phyloP scores from a whole-genome alignment of 2,888 invertebrate species.

The Coremacera marginata region DNA sequence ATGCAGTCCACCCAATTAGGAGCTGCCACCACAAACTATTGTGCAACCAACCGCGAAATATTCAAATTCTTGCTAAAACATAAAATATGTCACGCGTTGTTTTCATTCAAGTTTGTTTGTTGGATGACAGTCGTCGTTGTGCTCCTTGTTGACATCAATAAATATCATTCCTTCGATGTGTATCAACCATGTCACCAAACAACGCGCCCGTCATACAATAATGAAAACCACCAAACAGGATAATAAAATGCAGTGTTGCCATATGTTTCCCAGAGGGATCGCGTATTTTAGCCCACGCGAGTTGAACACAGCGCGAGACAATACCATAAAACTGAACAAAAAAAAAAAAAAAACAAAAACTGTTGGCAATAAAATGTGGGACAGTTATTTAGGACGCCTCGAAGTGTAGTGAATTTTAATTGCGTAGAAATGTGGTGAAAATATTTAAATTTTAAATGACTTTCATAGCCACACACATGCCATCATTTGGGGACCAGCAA shows the following conservation, averaged over 20 bases:
- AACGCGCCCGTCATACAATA: constrained; percentile 5
- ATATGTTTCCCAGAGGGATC: constrained; percentile 36
- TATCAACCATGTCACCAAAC: constrained; percentile 6
- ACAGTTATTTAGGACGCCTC: constrained; percentile 1
- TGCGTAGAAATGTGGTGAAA: neutral
- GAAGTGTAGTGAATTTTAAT: constrained; percentile 5
- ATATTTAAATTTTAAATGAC: neutral
- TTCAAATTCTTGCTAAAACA: constrained; percentile 19
- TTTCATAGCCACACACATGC: neutral
- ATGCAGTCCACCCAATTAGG: constrained; percentile 6
- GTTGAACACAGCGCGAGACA: neutral
- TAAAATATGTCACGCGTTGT: neutral
- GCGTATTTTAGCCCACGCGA: neutral
- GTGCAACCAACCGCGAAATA: constrained; percentile 25
- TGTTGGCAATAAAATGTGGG: constrained; percentile 18
- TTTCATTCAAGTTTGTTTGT: neutral
- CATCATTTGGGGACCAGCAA: too few relatives aligned
- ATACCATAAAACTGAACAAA: neutral
- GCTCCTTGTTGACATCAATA: constrained; percentile 23
- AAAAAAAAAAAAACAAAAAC: neutral
- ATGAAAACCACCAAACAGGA: constrained; percentile 18
- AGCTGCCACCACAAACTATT: neutral
- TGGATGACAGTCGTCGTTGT: neutral
- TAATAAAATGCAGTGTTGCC: constrained; percentile 32
- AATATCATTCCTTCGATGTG: constrained; percentile 23